Evolutionary conservation across 2,888 invertebrate genomes (phyloP).

Genomic region (Masnerella sp.): DNA sequence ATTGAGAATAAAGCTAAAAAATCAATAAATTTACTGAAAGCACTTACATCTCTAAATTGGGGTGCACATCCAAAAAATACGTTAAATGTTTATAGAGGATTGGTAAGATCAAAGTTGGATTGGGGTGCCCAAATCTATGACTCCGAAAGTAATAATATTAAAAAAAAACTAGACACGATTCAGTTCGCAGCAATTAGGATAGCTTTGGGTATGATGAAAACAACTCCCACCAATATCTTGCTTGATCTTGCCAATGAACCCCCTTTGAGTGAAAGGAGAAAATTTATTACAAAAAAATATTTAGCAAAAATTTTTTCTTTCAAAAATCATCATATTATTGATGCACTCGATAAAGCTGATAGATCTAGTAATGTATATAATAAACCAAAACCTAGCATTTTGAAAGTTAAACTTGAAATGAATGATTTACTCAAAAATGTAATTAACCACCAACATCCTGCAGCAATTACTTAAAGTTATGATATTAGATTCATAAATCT

Average conservation of each 20-base stretch:
- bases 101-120: conserved; percentile 1
- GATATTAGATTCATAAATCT: background rate
- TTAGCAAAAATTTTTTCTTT: background rate
- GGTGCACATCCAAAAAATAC: background rate
- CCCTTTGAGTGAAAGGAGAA: conserved; percentile 1
- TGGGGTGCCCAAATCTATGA: conserved; percentile 1
- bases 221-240: conserved; percentile 4
- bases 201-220: background rate
- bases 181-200: background rate
- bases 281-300: conserved; percentile 3
- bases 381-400: background rate
- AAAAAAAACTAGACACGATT: background rate
- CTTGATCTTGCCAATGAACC: background rate
- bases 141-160: background rate
- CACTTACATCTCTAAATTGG: background rate
- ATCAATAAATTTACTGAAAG: background rate
- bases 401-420: background rate
- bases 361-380: background rate
- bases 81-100: conserved; percentile 1
- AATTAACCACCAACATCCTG: background rate
- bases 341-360: background rate
- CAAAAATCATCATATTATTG: background rate
- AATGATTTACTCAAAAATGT: background rate
- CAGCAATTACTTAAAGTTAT: background rate
- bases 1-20: background rate